phyloP scores from a whole-genome alignment of 2,888 invertebrate species.

The Palloptera scutellata region DNA sequence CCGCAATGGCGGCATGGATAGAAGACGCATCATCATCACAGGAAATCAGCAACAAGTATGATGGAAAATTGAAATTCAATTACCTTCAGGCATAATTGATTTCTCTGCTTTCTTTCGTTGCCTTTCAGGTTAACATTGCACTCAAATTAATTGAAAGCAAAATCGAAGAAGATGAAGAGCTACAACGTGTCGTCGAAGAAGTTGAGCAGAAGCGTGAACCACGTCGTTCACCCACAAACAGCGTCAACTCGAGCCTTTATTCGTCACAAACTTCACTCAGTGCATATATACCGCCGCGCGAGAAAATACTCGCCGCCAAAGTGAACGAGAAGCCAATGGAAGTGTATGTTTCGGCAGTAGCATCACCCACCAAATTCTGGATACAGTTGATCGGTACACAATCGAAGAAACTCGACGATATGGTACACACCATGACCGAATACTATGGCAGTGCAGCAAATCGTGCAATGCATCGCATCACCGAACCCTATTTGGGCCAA shows the following conservation, averaged over 20 bases:
- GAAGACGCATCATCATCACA: slow-evolving; percentile 64
- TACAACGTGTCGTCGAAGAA: slow-evolving; percentile 65
- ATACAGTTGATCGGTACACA: slow-evolving; percentile 82
- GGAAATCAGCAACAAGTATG: slow-evolving; percentile 71
- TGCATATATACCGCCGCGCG: slow-evolving; percentile 56
- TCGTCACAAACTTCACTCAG: slow-evolving; percentile 61
- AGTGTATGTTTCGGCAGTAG: slow-evolving; percentile 86
- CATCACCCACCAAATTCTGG: slow-evolving; percentile 84
- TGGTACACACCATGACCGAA: slow-evolving; percentile 83
- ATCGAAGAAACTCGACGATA: slow-evolving; percentile 78
- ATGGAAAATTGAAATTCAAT: background rate
- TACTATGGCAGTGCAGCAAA: slow-evolving; percentile 77
- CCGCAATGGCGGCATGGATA: slow-evolving; percentile 48
- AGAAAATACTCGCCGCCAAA: slow-evolving; percentile 56
- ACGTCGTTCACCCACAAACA: slow-evolving; percentile 62
- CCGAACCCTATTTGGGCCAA: slow-evolving; percentile 73
- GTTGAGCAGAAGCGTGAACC: slow-evolving; percentile 66
- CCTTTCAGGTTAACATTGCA: slow-evolving; percentile 74
- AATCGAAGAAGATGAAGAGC: slow-evolving; percentile 68
- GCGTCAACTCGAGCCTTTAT: slow-evolving; percentile 59
- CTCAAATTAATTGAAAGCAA: slow-evolving; percentile 75
- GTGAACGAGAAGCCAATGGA: slow-evolving; percentile 73
- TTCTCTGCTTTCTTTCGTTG: background rate
- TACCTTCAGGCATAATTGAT: background rate
- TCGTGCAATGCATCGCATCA: slow-evolving; percentile 69